Evolutionary conservation across 2,797 vertebrate species (phyloP).

Genomic region (Graptemys geographica): DNA sequence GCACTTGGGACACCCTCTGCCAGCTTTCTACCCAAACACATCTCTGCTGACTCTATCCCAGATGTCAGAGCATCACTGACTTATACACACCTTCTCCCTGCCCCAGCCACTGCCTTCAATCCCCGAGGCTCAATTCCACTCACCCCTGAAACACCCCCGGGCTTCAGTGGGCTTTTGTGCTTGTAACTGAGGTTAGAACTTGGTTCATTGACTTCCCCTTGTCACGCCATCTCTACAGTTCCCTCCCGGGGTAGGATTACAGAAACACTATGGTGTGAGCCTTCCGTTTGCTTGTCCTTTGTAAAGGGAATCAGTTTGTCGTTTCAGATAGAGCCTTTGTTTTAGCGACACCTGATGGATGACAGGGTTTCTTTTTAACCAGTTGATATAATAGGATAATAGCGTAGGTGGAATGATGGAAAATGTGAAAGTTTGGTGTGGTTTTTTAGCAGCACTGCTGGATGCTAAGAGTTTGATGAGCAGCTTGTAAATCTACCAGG

Average conservation of each 20-base stretch:
- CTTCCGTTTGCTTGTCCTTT: background rate
- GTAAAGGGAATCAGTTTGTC: background rate
- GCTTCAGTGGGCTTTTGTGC: background rate
- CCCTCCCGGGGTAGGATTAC: background rate
- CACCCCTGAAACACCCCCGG: background rate
- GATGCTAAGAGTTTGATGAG: too few relatives aligned
- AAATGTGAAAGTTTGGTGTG: background rate
- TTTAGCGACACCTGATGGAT: constrained; percentile 2
- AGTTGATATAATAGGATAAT: constrained; percentile 1
- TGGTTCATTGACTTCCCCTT: background rate
- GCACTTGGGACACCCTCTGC: background rate
- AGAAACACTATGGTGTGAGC: background rate
- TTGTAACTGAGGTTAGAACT: background rate
- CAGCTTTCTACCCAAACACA: background rate
- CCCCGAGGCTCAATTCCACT: too few relatives aligned
- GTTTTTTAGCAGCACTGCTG: background rate
- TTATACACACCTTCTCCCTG: too few relatives aligned
- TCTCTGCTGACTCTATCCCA: background rate
- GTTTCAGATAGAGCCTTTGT: background rate
- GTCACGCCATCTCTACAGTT: background rate
- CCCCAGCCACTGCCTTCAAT: too few relatives aligned
- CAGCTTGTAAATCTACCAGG: too few relatives aligned
- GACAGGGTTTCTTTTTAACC: background rate
- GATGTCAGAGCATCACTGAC: background rate
- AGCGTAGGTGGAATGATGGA: background rate